Evolutionary conservation across 2,113 vertebrate species (phyloP).

Genomic region (Ovibos moschatus): DNA sequence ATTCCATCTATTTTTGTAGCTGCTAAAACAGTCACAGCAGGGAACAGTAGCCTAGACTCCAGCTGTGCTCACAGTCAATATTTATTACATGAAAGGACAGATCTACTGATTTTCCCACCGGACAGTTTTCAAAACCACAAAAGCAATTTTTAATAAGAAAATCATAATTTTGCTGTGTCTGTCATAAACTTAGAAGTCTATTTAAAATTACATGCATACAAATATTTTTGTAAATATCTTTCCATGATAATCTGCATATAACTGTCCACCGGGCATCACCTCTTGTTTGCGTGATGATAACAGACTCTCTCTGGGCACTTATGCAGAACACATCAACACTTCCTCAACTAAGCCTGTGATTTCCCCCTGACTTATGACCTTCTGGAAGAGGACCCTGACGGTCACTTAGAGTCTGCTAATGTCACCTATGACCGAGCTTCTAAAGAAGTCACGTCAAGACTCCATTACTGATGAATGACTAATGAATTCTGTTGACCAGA

Average conservation of each 20-base stretch:
- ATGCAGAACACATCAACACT: not conserved
- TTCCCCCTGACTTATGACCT: no score
- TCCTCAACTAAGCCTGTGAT: accelerated
- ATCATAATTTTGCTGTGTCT: not conserved
- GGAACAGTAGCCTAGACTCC: not conserved
- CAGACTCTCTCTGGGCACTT: accelerated
- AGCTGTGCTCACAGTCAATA: not conserved
- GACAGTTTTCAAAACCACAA: not conserved
- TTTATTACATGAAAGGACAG: not conserved
- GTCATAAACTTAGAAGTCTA: not conserved
- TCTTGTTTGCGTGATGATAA: accelerated
- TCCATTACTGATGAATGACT: not conserved
- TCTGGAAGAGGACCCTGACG: not conserved
- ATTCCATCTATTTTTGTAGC: not conserved
- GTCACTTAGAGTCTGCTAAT: not conserved
- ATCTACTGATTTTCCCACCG: not conserved
- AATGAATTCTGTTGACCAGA: not conserved
- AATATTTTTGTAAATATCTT: not conserved
- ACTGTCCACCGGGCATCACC: not conserved
- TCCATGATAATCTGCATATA: not conserved
- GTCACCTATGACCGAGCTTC: not conserved
- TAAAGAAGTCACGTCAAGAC: not conserved
- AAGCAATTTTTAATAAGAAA: not conserved
- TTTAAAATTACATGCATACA: not conserved
- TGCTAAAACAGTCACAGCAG: not conserved